A percentile compares a stretch with the other conserved stretches of the same genome.
Conservation (phyloP, 2,797 vertebrate genomes). For the Anableps anableps region DNA sequence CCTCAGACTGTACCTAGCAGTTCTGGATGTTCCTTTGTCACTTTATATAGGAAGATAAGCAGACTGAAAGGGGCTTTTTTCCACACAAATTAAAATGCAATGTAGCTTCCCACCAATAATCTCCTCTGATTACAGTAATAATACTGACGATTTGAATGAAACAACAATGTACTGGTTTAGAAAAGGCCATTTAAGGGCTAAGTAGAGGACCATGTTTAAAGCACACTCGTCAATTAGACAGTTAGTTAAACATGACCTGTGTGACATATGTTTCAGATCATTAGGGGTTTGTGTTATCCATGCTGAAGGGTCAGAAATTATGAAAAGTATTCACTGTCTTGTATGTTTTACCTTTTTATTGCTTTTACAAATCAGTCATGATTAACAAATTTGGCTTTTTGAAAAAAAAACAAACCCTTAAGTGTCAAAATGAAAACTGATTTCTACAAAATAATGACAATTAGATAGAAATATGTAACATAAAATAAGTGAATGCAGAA, state of each 20-base stretch:
- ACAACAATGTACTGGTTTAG: slow-evolving; percentile 21
- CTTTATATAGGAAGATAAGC: slow-evolving; percentile 41
- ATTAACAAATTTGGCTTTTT: neutral
- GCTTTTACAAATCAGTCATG: neutral
- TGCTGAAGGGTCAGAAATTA: neutral
- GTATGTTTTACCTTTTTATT: neutral
- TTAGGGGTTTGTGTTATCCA: neutral
- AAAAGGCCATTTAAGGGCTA: slow-evolving; percentile 22
- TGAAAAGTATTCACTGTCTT: neutral
- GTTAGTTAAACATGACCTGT: slow-evolving; percentile 13
- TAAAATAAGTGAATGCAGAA: neutral
- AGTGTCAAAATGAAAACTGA: neutral
- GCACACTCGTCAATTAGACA: slow-evolving; percentile 2
- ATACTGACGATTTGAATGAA: slow-evolving; percentile 39
- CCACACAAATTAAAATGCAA: slow-evolving; percentile 7
- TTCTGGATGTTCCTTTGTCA: slow-evolving; percentile 35
- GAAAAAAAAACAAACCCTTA: neutral
- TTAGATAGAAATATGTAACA: neutral
- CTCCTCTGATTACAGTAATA: slow-evolving; percentile 46
- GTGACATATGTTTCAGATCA: neutral
- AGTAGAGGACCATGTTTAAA: slow-evolving; percentile 14
- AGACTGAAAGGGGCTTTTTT: slow-evolving; percentile 30
- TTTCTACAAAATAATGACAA: neutral
- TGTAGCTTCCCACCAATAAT: slow-evolving; percentile 10
- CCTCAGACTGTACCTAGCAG: slow-evolving; percentile 18